Evolutionary conservation across 2,888 invertebrate species (phyloP), one percentile per base, ranked within the genome.

Genomic region (Orgyia antiqua): DNA sequence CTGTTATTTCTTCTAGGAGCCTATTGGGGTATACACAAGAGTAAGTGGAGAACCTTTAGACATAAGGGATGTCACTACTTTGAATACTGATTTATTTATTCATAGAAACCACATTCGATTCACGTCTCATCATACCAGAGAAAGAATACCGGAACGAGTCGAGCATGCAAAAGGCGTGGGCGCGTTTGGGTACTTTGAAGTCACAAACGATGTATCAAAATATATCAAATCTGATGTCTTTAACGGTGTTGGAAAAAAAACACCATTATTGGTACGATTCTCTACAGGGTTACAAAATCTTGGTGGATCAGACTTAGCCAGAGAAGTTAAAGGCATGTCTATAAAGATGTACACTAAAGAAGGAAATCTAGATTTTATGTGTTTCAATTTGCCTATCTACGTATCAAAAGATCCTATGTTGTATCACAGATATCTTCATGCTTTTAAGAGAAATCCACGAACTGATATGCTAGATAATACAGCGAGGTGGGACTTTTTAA

Each of bases 141-240:
- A 97, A 24, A 28, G 96, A 34, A 96, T 97, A 54, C 97, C 97
- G 0, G 97, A 97, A 66, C 88, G 97, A 49, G 93, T 96, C 0
- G 96, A 95, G 1, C 96, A 96, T 67, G 96, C 97, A 1, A 97
- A 97, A 78, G 97, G 97, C 37, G 93, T 92, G 20, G 96, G 93
- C 9, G 94, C 94, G 1, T 93, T 92, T 63, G 94, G 93, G 1
- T 93, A 93, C 57, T 94, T 95, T 51, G 92, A 94, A 71, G 92
- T 94, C 2, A 94, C 94, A 0, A 89, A 94, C 51, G 94, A 95
- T 65, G 93, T 95, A 26, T 88, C 89, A 1, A 88, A 91, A 56
- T 95, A 94, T 62, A 87, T 88, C 31, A 93, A 91, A 33, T 94
- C 94, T 0, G 90, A 90, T 45, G 75, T 94, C 0, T 95, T 95